Evolutionary conservation across 2,113 vertebrate species (phyloP), one percentile per base, ranked within the genome.

Genomic region (Tenebrosternarchus preto): DNA sequence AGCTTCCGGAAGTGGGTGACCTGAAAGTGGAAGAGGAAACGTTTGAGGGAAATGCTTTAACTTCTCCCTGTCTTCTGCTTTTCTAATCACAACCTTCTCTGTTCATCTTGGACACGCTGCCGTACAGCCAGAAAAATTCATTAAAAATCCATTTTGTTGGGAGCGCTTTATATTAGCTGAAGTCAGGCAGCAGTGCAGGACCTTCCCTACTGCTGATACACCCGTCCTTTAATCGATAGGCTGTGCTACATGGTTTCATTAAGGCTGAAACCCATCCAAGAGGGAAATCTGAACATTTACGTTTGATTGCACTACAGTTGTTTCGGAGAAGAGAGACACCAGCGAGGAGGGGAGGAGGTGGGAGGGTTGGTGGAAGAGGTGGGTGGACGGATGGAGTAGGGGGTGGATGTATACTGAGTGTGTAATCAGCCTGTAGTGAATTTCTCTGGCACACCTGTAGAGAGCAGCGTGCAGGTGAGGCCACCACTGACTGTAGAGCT

Each of bases 41-140:
- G 12, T 9, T 15, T 50, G 15, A 50, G 43, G 5, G 1, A 50
- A 50, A 50, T n/a, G 69, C 33, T 74, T 46, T 36, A 46, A 31
- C 25, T 60, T 31, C 43, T 67, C 2, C 50, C 63, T 75, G 50
- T 33, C 22, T 57, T 59, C 69, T 79, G 53, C 84, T 36, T 74
- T 61, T 85, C 82, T 74, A 57, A 43, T 36, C 60, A 59, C 19
- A 24, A 25, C 25, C 16, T 55, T 67, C 6, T 43, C n/a, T 80
- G 39, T 73, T 46, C 22, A 12, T 50, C 43, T 50, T 50, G 43
- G 43, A 50, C 43, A 46, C 39, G 39, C 66, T 57, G 66, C 73
- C 55, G 46, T 31, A 61, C 15, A 73, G 70, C 50, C 46, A 24
- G 29, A 72, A 55, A 53, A 77, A 87, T 86, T 55, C 67, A 80